Evolutionary conservation across 2,888 invertebrate genomes (phyloP), one percentile per base, ranked within the genome.

Genomic region (Eupithecia dodoneata): DNA sequence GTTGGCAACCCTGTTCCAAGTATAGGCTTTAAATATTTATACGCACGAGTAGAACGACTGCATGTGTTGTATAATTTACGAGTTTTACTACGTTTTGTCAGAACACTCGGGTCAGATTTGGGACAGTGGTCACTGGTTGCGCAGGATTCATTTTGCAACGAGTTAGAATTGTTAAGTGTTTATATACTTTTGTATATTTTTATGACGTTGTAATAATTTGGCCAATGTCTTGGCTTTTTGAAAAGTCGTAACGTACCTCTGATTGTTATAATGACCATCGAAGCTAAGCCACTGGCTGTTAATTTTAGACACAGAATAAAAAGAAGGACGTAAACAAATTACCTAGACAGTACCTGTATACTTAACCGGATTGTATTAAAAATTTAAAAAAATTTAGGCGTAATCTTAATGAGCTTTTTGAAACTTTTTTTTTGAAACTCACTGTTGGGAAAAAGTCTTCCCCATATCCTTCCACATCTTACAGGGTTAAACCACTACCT

Each of bases 21-120:
- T 59, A 52, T 75, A 77, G 76, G 79, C 79, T 70, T 78, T 74
- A 78, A 79, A 80, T 81, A 82, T 82, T 80, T 77, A 81, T 74
- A 67, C 75, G 72, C 67, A 69, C 75, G 74, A 52, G 66, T 73
- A 59, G 76, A 80, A 75, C 71, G 74, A 74, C 65, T 73, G 67
- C 77, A 55, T 74, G 78, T 79, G 74, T 82, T 83, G 82, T 82
- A 81, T 83, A 83, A 81, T 81, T 81, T 81, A 83, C 80, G 81
- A 79, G 83, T 79, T 80, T 79, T 73, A 78, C 74, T 80, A 74
- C 72, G 69, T 73, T 76, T 77, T 79, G 79, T 78, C 72, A 74
- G 80, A 74, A 70, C 72, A 73, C 78, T 71, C 65, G 73, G 41
- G 75, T 76, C 74, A 78, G 71, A 78, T 80, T 80, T 80, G 73